Evolutionary conservation across 2,888 invertebrate genomes (phyloP), one percentile per base, ranked within the genome.

Genomic region (Scotopteryx bipunctaria): DNA sequence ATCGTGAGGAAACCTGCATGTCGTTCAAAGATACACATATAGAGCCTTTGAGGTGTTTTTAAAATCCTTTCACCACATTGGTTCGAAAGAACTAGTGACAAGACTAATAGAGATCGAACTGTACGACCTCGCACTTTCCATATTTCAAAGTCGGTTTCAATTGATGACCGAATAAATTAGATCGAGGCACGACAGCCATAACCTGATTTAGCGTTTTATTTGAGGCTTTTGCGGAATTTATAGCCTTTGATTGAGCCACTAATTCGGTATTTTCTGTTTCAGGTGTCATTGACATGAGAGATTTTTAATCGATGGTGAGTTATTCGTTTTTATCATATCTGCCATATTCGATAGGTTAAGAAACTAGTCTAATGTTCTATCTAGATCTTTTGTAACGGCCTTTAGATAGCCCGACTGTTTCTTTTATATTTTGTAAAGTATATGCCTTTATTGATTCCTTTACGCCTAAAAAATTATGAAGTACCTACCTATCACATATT

Each of bases 91-190:
- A n/a, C n/a, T n/a, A n/a, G n/a, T n/a, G n/a, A n/a, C n/a, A n/a
- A 17, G 5, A 36, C 21, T 21, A 25, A 8, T 9, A 13, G 44
- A 35, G 49, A 21, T 43, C 32, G 37, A 47, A 52, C 38, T 37
- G 27, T 27, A 49, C 51, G 67, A 61, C 68, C 69, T 70, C 68
- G 68, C 60, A 41, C 61, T 56, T 62, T 66, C 64, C 61, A 67
- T 65, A 63, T 52, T 55, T 62, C 67, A 68, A 64, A 63, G 67
- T 66, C 68, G 66, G 54, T 49, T 60, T 58, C 60, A 55, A 66
- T 61, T 61, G 64, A 64, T 63, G 65, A 59, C 58, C 55, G 58
- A 59, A 63, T 58, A 63, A 53, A 65, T 61, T 57, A 46, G 50
- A 62, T 53, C 56, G 57, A 57, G 35, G 31, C 58, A 56, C 54